phyloP scores from a whole-genome alignment of 2,797 vertebrate genomes.

The Anomalospiza imberbis region DNA sequence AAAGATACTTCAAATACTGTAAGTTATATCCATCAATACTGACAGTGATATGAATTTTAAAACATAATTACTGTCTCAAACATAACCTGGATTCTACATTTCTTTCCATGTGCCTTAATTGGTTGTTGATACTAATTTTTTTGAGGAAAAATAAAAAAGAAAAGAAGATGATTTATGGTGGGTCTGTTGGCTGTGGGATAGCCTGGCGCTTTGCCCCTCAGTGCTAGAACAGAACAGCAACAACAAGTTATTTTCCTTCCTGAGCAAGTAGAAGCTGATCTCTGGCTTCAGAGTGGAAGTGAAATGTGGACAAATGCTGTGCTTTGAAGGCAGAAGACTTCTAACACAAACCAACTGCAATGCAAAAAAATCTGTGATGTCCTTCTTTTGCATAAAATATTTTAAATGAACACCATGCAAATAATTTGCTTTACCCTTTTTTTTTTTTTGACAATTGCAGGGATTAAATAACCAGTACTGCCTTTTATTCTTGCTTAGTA shows the following conservation, averaged over 20 bases:
- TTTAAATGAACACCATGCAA: neutral
- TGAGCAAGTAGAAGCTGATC: neutral
- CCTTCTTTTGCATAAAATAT: neutral
- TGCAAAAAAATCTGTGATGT: neutral
- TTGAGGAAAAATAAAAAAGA: neutral
- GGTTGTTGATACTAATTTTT: neutral
- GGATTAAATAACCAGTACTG: neutral
- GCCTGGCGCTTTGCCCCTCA: neutral
- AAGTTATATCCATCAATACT: neutral
- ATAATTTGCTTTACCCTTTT: neutral
- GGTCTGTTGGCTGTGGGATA: neutral
- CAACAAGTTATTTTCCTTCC: neutral
- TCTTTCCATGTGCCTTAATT: neutral
- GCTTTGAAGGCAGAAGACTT: neutral
- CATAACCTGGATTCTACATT: neutral
- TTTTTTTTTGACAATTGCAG: neutral
- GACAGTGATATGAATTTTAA: neutral
- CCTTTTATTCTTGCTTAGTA: neutral
- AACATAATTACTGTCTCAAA: neutral
- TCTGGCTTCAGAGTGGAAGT: neutral
- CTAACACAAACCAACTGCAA: neutral
- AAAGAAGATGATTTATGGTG: neutral
- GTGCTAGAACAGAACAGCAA: neutral
- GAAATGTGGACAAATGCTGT: neutral
- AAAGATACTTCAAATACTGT: neutral